Conservation (phyloP, 53 echinoderm and acorn worm species). For the Antedon mediterranea region DNA sequence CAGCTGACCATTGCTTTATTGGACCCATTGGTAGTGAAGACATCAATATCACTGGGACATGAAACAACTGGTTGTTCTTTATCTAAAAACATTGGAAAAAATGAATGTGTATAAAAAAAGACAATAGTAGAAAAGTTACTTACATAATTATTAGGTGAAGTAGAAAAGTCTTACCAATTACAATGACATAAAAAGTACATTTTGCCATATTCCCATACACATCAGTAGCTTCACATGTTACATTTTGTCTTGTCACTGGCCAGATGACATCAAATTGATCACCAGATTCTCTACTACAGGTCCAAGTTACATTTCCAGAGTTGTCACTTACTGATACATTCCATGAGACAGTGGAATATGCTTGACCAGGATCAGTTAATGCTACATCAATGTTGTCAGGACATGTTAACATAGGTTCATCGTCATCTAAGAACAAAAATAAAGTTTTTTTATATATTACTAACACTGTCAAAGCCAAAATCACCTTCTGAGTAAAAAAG, state of each 20-base stretch:
- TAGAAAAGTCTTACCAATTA: too few relatives aligned
- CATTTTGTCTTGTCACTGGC: too few relatives aligned
- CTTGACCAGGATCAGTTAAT: not conserved
- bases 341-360: slow-evolving; percentile 12
- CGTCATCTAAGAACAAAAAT: too few relatives aligned
- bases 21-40: not conserved
- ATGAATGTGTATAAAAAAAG: too few relatives aligned
- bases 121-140: too few relatives aligned
- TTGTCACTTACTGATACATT: slow-evolving; percentile 9
- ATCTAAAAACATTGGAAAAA: not conserved
- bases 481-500: too few relatives aligned
- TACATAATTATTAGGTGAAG: too few relatives aligned
- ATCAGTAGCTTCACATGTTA: too few relatives aligned
- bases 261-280: not conserved
- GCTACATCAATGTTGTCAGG: slow-evolving; percentile 7
- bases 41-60: slow-evolving; percentile 14
- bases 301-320: not conserved
- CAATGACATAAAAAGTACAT: too few relatives aligned
- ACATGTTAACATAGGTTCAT: not conserved
- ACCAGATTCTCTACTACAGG: slow-evolving; percentile 6
- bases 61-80: slow-evolving; percentile 1
- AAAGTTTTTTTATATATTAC: not conserved
- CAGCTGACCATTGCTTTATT: slow-evolving; percentile 1
- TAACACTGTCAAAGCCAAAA: too few relatives aligned
- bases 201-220: too few relatives aligned